Base-by-base conservation (phyloP, 2,888 invertebrate species). In the Protophormia terraenovae region DNA sequence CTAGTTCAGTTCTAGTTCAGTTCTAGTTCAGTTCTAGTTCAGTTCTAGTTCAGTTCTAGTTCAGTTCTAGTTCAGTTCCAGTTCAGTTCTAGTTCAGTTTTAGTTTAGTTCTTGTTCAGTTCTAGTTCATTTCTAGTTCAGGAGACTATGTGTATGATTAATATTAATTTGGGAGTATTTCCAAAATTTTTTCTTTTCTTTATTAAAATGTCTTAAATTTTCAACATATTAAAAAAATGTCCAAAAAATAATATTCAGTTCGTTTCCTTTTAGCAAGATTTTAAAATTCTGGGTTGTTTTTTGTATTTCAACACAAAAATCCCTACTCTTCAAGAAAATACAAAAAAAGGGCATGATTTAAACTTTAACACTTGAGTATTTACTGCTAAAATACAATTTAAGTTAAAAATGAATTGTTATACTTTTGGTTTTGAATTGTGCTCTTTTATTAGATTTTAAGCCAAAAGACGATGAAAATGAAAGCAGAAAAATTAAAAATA, bases 281-380 rank as follows among this genome's bases (percentile, higher is more conserved):
- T n/a, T n/a, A n/a, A n/a, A n/a, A n/a, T n/a, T n/a, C n/a, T n/a
- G n/a, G n/a, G n/a, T n/a, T n/a, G n/a, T n/a, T n/a, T n/a, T n/a
- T n/a, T n/a, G n/a, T n/a, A n/a, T n/a, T n/a, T n/a, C n/a, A n/a
- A n/a, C n/a, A n/a, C n/a, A n/a, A n/a, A n/a, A n/a, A n/a, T n/a
- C n/a, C n/a, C n/a, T n/a, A n/a, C n/a, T n/a, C n/a, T n/a, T n/a
- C n/a, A n/a, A n/a, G n/a, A n/a, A n/a, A n/a, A n/a, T n/a, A n/a
- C n/a, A n/a, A n/a, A 3, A n/a, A 38, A 38, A 41, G 0, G 3
- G 38, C 1, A 38, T 14, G 5, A 19, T 32, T 75, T 47, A 22
- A 62, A 62, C 41, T 71, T 38, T 29, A 58, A 12, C 72, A 45
- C 72, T 60, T 62, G 50, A 62, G 22, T 50, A 24, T 47, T 47